Evolutionary conservation across 2,888 invertebrate species (phyloP), one percentile per base, ranked within the genome.

Genomic region (Pristionchus entomophagus): DNA sequence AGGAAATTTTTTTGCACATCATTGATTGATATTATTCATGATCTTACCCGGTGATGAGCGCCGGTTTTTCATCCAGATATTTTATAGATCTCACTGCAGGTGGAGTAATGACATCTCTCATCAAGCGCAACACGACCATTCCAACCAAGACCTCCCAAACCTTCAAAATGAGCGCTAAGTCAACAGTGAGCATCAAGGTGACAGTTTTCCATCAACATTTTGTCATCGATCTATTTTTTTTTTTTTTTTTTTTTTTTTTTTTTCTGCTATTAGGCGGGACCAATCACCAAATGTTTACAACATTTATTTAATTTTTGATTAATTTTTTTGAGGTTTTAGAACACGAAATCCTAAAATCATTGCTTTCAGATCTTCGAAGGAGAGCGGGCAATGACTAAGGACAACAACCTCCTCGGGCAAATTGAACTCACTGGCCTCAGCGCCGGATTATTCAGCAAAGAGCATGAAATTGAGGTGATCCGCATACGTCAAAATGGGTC

Each of bases 391-490:
- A 96, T 97, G 96, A 97, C 97, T 10, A 97, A 96, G 94, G 97
- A 97, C 93, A 97, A 97, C 90, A 93, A 98, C 94, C 95, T 97
- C 77, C 95, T 99, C 89, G 99, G 99, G 88, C 98, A 97, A 94
- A 99, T 99, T 94, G 98, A 98, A 94, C 95, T 99, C 87, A 97
- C 97, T 53, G 98, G 98, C 86, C 98, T 99, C 93, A 97, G 98
- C 17, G 98, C 98, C 59, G 94, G 98, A 96, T n/a, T n/a, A n/a
- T n/a, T n/a, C n/a, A n/a, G n/a, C n/a, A n/a, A n/a, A n/a, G n/a
- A n/a, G n/a, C n/a, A n/a, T n/a, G 95, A 95, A 89, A 95, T 95
- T 91, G 95, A 95, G 91, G 95, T 95, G 35, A 6, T 19, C n/a
- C n/a, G n/a, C n/a, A n/a, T n/a, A n/a, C n/a, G n/a, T n/a, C n/a